Base-by-base conservation (phyloP, 2,113 vertebrate species). In the Dinomys branickii region DNA sequence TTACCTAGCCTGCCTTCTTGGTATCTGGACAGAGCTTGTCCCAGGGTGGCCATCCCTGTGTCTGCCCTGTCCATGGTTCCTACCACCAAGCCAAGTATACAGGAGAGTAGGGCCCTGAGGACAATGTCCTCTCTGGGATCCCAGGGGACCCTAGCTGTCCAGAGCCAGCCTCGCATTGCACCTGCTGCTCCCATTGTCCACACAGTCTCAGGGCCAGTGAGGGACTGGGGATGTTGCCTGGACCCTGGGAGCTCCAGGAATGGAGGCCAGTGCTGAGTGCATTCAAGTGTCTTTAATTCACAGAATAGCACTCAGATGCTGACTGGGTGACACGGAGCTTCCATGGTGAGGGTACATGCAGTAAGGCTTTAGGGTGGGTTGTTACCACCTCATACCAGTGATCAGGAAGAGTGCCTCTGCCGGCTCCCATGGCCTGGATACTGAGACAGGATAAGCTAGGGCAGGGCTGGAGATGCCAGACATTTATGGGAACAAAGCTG, bases 161-260 rank as follows among this genome's bases (percentile, higher is more conserved):
- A 1, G 0, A 22, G 7, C 8, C 71, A 50, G 63, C 30, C 9
- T 5, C 2, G 30, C 30, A 6, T 7, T 50, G 44, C 5, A 26
- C 44, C 52, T 35, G 4, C 50, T 41, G 26, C 12, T 38, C 47
- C 41, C 63, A 26, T 5, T 14, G 58, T 80, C 80, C 5, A 8
- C 38, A 17, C 0, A 6, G 28, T 13, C 3, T 33, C 7, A n/a
- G 65, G 14, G 73, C 44, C 26, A 22, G 47, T 6, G 33, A 41
- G 47, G 47, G 1, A 0, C 77, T 33, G 24, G 47, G 9, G 28
- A 44, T 19, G 69, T 38, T 50, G 28, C 47, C 58, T 41, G 35
- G 24, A 41, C 10, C 28, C 19, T 19, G 6, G 78, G 77, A 84
- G 19, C 13, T 19, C 12, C 14, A 44, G 14, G 33, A 65, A 44